Conservation (phyloP, 2,113 vertebrate species). For the Peromyscus polionotus region DNA sequence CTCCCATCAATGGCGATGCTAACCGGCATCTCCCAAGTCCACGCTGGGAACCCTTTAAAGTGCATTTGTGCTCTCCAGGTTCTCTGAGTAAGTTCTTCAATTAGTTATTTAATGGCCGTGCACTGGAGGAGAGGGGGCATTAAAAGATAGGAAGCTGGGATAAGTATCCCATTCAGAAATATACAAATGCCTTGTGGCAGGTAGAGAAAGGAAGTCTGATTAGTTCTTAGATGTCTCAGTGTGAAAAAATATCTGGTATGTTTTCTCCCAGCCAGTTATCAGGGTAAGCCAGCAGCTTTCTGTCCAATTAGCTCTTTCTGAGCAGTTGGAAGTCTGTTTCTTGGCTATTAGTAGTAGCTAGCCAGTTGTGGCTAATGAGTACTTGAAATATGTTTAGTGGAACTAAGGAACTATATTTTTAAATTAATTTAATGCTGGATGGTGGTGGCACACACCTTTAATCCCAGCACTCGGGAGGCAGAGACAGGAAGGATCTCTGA, state of each 20-base stretch:
- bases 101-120: neutral
- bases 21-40: constrained; percentile 24
- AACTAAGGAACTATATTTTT: neutral
- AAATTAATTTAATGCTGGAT: neutral
- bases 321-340: neutral
- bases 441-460: neutral
- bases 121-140: neutral
- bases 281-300: neutral
- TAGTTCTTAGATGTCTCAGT: neutral
- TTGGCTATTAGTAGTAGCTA: neutral
- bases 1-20: neutral
- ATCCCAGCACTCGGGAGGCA: neutral
- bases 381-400: neutral
- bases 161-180: neutral
- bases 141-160: neutral
- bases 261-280: neutral
- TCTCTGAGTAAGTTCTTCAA: constrained; percentile 44
- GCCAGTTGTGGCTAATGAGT: neutral
- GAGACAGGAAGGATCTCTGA: neutral
- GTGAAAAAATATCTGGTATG: neutral
- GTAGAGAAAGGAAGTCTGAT: neutral
- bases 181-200: neutral
- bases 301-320: neutral
- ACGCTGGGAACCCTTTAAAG: constrained; percentile 35
- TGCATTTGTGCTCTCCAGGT: neutral